These are phyloP conservation scores for Clitarchus hookeri DNA, from an alignment of 2,888 invertebrate species.

Conservation along the genomic window DNA sequence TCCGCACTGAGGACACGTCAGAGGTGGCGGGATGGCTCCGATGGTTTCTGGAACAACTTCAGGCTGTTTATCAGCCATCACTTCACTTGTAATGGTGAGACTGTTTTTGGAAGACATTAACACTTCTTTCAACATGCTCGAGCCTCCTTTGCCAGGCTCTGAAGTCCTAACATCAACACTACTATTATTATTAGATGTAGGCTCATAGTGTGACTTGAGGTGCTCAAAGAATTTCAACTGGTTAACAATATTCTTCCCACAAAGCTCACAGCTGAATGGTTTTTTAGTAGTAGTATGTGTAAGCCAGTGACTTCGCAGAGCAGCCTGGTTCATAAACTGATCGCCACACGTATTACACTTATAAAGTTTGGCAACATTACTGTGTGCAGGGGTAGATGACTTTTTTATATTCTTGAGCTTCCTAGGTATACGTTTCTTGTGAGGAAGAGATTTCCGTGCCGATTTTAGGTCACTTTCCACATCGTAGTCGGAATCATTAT, in stretches of 20 bases:
- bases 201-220: slow-evolving; percentile 80
- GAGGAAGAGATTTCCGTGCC: slow-evolving; percentile 67
- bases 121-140: slow-evolving; percentile 12
- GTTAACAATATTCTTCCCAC: slow-evolving; percentile 73
- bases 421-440: slow-evolving; percentile 82
- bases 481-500: slow-evolving; percentile 56
- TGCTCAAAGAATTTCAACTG: slow-evolving; percentile 86
- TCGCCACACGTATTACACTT: slow-evolving; percentile 58
- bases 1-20: slow-evolving; percentile 56
- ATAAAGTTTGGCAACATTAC: slow-evolving; percentile 49
- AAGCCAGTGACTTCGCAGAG: slow-evolving; percentile 46
- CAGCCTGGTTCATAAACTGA: slow-evolving; percentile 53
- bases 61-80: neutral
- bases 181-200: slow-evolving; percentile 48
- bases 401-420: slow-evolving; percentile 64
- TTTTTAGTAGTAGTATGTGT: slow-evolving; percentile 43
- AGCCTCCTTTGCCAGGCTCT: neutral
- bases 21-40: slow-evolving; percentile 47
- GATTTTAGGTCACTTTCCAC: slow-evolving; percentile 54
- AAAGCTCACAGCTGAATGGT: slow-evolving; percentile 75
- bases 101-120: neutral
- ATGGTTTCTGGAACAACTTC: neutral
- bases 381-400: slow-evolving; percentile 45
- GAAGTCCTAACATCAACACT: neutral
- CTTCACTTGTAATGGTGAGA: neutral